Evolutionary conservation across 1,140 invertebrate species (phyloP).

Genomic region (Eumaeus atala): DNA sequence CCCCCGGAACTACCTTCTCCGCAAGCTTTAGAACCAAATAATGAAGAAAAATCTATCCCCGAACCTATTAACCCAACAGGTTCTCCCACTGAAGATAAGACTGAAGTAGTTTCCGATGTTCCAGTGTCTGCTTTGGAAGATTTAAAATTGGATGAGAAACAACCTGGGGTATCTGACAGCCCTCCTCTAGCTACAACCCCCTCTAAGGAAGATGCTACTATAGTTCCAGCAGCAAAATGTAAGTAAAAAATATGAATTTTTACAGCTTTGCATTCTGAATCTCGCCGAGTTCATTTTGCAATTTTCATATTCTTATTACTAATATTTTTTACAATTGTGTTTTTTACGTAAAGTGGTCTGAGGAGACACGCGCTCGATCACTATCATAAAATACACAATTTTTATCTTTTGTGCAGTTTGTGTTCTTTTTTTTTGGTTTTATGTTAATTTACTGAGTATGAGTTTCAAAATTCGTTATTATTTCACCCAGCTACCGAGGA

Average conservation of each 20-base stretch:
- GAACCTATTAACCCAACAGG: constrained; percentile 8
- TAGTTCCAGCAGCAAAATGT: constrained; percentile 57
- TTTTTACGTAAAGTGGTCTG: constrained; percentile 35
- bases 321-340: constrained; percentile 55
- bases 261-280: constrained; percentile 62
- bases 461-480: constrained; percentile 73
- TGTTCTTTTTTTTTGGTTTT: constrained; percentile 58
- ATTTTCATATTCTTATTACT: constrained; percentile 63
- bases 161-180: constrained; percentile 39
- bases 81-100: constrained; percentile 9
- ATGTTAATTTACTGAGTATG: constrained; percentile 65
- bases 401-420: constrained; percentile 70
- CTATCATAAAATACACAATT: constrained; percentile 40
- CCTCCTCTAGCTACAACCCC: constrained; percentile 59
- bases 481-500: constrained; percentile 75
- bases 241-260: constrained; percentile 43
- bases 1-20: constrained; percentile 14
- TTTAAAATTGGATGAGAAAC: constrained; percentile 27
- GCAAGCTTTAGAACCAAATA: constrained; percentile 2
- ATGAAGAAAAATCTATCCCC: neutral
- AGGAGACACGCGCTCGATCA: constrained; percentile 1
- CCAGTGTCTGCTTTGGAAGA: constrained; percentile 19
- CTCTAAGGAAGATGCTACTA: constrained; percentile 50
- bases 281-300: constrained; percentile 67
- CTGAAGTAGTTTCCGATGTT: constrained; percentile 18